Base-by-base conservation (phyloP, 37 sponge, comb jelly and placozoan genomes). In the Cladorhizidae sp. region DNA sequence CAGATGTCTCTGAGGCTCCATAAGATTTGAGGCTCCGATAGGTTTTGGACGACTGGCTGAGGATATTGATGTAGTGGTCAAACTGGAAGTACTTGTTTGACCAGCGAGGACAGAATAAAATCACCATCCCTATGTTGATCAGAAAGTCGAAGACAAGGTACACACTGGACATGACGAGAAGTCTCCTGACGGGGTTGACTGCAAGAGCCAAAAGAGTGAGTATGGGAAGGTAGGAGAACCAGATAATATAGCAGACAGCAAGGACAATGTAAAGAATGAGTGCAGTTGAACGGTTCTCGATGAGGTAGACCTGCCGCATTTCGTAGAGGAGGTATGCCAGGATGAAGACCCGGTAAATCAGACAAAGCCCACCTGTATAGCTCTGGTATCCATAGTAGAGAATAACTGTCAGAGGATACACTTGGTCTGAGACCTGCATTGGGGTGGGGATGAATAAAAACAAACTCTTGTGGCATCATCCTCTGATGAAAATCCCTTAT, bases 211-310 rank as follows among this genome's bases (percentile, higher is more conserved):
- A 32, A 23, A 62, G 3, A 41, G 88, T 85, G 3, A 50, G 23
- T 3, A 88, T 0, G 31, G 88, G 92, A 54, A 92, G 87, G 49
- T 87, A 92, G 42, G 73, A 64, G 50, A 92, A 92, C 92, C 92
- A 92, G 25, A 88, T 50, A 0, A 80, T 37, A 37, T 79, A 92
- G 28, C 62, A n/a, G 14, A 83, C 71, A 0, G 43, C 38, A 0
- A 92, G 37, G n/a, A 67, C 25, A 26, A 69, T 23, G 70, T 92
- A 92, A 40, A 92, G 73, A 1, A 31, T 43, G 29, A 87, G 69
- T 18, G 68, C 75, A 0, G 55, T 15, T 17, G 42, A 75, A 5
- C 65, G 73, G 49, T 84, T 84, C 77, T 92, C 92, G 36, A 89
- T 85, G 38, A 84, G 80, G 63, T 88, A 88, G 2, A 65, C 82